Base-by-base conservation (phyloP, 2,797 vertebrate genomes). In the Notolepis coatsorum region DNA sequence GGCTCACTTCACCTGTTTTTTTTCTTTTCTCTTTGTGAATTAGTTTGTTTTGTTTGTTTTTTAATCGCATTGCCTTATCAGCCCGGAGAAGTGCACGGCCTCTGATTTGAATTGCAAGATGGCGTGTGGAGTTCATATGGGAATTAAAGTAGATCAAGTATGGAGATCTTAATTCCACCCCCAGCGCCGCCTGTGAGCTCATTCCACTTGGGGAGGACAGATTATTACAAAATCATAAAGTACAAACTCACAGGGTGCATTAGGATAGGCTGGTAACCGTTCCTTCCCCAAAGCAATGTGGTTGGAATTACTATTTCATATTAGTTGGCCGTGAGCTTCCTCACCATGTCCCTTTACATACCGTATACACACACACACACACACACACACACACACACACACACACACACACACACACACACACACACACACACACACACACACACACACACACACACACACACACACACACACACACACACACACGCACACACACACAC, bases 121-220 rank as follows among this genome's bases (percentile, higher is more conserved):
- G 55, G 9, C 15, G 35, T 43, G n/a, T 8, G 10, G n/a, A 17
- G 9, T 21, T 58, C 3, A 37, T 24, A 68, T 68, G 59, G 59
- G 65, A 41, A 72, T 52, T 28, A 55, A 68, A 77, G 64, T 55
- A 73, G 59, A 78, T 80, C 57, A 64, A 66, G 49, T 68, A 48
- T 75, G 79, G 63, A 51, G 51, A 85, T 73, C 39, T 71, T 66
- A 61, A 77, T 82, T 81, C 39, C 35, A 50, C 52, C 41, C 61
- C 54, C 23, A 82, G 38, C 13, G 37, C 21, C 72, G 43, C 67
- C 56, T 13, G 7, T 18, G 15, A 23, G 82, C 46, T 87, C 82
- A 82, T 64, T 28, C 15, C 59, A 65, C 31, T 68, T 77, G 73
- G 75, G 74, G 59, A 52, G 75, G 57, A 72, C 68, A 57, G 20